Base-by-base conservation (phyloP, 2,888 invertebrate genomes). In the Entomobrya proxima region DNA sequence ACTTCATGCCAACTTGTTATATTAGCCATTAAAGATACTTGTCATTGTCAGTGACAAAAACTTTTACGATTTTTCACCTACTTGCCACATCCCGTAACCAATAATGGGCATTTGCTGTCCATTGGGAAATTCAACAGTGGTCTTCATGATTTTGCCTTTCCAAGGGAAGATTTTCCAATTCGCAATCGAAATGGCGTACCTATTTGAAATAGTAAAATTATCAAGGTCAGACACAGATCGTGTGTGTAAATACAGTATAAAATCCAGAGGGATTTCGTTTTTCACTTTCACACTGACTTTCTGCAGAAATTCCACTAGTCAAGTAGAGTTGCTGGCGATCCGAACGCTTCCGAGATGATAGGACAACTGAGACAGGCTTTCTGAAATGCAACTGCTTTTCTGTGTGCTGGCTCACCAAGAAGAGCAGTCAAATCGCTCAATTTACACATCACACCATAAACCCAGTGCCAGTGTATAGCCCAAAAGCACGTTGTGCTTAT, bases 71-170 rank as follows among this genome's bases (percentile, higher is more conserved):
- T n/a, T 74, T 61, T 83, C 79, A 9, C 93, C 93, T 92, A 96
- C 96, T 93, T 74, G 74, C 75, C 75, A 67, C 64, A 67, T 83
- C 18, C 83, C 83, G 7, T 58, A 76, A 75, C 96, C 96, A 74
- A 96, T 92, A 74, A 94, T 92, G 9, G 96, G 96, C 94, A 96
- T 94, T 86, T 92, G 93, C 72, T 94, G 92, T 1, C 95, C 95
- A 58, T 84, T 86, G 35, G 78, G 61, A n/a, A 86, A 86, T 37
- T 88, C 61, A 44, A 88, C 58, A 30, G 50, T 40, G 9, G 69
- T 30, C 40, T 79, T 67, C 78, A 79, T 79, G n/a, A n/a, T n/a
- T n/a, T n/a, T n/a, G n/a, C n/a, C n/a, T n/a, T n/a, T n/a, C n/a
- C n/a, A n/a, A n/a, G n/a, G n/a, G n/a, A n/a, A n/a, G n/a, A n/a